Evolutionary conservation across 2,888 invertebrate species (phyloP).

Genomic region (Pollenia labialis): DNA sequence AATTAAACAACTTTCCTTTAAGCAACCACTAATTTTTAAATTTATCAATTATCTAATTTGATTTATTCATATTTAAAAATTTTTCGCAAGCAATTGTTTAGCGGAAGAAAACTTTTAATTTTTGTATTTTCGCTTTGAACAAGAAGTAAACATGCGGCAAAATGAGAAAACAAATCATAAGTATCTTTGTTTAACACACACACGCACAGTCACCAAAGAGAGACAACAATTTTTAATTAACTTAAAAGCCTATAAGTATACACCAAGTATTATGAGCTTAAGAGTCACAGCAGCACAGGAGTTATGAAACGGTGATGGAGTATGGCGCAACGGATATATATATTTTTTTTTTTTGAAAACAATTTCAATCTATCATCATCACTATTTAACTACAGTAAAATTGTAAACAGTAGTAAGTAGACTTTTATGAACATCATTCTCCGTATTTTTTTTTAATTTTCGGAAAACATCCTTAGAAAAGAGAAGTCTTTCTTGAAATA

Average conservation of each 20-base stretch:
- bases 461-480: no score
- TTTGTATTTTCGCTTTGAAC: neutral
- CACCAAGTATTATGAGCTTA: conserved; percentile 14
- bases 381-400: no score
- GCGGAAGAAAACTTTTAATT: neutral
- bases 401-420: no score
- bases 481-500: no score
- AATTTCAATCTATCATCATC: no score
- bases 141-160: neutral
- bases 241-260: conserved; percentile 61
- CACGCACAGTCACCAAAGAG: neutral
- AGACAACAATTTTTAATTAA: conserved; percentile 56
- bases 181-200: neutral
- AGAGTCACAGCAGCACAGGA: neutral
- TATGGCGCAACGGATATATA: no score
- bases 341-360: no score
- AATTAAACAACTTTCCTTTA: neutral
- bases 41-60: neutral
- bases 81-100: neutral
- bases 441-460: no score
- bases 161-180: conserved; percentile 3
- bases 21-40: conserved; percentile 1
- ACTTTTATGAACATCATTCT: no score
- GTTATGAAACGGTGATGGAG: no score
- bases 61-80: neutral